Base-by-base conservation (phyloP, 2,113 vertebrate species). In the Labrus mixtus region DNA sequence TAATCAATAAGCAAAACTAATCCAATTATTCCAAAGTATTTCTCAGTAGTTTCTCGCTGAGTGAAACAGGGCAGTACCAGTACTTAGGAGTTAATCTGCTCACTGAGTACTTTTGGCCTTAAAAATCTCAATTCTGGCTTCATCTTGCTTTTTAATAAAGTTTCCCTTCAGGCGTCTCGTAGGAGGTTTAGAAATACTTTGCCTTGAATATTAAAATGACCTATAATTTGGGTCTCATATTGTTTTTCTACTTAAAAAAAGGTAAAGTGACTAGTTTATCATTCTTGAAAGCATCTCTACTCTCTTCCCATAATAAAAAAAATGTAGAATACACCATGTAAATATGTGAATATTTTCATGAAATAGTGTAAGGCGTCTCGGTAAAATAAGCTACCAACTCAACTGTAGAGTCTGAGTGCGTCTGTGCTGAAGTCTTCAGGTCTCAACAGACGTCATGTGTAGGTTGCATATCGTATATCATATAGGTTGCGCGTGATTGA, bases 1-100 rank as follows among this genome's bases (percentile, higher is more conserved):
- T 19, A 69, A 73, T 69, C 54, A 50, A 58, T 70, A 59, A 69
- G 45, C 20, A 19, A 39, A 50, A 11, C 54, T 43, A 61, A 60
- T 36, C 15, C 0, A 6, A 58, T 70, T 37, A 63, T 68, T 53
- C 41, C 4, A 33, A 16, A 37, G n/a, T 12, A 60, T 83, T 17
- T 55, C 19, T 22, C 7, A 2, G 29, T 4, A 0, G 1, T 22
- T 19, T 51, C n/a, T 48, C 4, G 3, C 29, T n/a, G 5, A 22
- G 3, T 9, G 15, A 48, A 58, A 39, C 11, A 41, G 43, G 53
- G 13, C 55, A 19, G 10, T 8, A 46, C 19, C 33, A 36, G 7
- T 43, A 22, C 12, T 60, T 22, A 45, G 1, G 4, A 59, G 8
- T 56, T 23, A 37, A 25, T 68, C 36, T 60, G 13, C 48, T 61